Evolutionary conservation across 2,797 vertebrate genomes (phyloP).

Genomic region (Danio aesculapii): DNA sequence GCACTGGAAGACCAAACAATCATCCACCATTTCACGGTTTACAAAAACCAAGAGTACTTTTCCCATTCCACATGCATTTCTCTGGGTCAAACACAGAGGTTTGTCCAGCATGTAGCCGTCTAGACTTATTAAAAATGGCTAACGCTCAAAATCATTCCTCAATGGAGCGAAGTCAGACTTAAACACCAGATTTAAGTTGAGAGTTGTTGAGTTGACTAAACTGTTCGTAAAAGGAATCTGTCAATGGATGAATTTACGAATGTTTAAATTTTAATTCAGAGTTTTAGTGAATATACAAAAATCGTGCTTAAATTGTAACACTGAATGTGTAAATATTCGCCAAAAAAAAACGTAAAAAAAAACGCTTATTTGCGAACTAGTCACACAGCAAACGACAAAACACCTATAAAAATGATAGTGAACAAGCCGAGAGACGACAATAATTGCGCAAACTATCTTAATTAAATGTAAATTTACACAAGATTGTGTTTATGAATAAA

Average conservation of each 20-base stretch:
- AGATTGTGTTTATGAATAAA: too few species aligned
- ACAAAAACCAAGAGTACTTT: slow-evolving; percentile 1
- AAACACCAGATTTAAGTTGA: background rate
- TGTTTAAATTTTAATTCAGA: too few species aligned
- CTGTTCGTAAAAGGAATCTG: background rate
- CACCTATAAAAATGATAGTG: too few species aligned
- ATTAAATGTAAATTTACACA: too few species aligned
- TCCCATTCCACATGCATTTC: background rate
- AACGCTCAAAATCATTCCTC: background rate
- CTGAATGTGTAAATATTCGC: background rate
- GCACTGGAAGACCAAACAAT: background rate
- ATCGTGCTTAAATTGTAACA: too few species aligned
- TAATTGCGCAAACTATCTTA: too few species aligned
- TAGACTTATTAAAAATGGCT: slow-evolving; percentile 4
- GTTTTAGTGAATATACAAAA: too few species aligned
- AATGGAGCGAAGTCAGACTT: background rate
- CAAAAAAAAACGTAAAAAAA: too few species aligned
- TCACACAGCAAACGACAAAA: background rate
- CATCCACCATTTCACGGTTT: background rate
- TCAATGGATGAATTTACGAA: background rate
- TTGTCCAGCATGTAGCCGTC: background rate
- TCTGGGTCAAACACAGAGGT: background rate
- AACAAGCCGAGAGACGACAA: too few species aligned
- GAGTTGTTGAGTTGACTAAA: too few species aligned
- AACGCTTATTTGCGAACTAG: too few species aligned